Conservation (phyloP, 2,888 invertebrate genomes). For the Sialis lutaria region DNA sequence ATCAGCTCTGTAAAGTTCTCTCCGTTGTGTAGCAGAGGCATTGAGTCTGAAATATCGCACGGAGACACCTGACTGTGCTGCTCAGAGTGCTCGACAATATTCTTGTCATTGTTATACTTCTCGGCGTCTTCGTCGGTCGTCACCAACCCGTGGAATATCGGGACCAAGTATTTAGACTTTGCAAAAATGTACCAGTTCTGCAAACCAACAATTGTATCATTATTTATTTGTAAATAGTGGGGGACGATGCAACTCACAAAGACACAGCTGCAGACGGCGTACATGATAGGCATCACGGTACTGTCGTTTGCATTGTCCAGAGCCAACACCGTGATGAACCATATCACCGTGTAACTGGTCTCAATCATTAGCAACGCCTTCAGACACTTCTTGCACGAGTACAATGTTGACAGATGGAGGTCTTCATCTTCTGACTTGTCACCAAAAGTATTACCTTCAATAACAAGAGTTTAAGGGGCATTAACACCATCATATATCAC, state of each 20-base stretch:
- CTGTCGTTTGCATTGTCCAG: constrained; percentile 45
- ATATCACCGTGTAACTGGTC: constrained; percentile 51
- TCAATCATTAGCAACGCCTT: constrained; percentile 47
- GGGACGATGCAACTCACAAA: constrained; percentile 32
- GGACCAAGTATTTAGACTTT: constrained; percentile 21
- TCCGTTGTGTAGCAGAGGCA: constrained; percentile 20
- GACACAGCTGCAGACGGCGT: constrained; percentile 33
- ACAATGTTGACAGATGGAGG: constrained; percentile 25
- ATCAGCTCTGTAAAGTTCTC: constrained; percentile 25
- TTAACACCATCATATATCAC: background rate
- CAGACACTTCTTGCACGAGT: constrained; percentile 38
- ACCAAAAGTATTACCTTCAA: constrained; percentile 10
- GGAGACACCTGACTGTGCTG: constrained; percentile 8
- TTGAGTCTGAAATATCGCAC: constrained; percentile 22
- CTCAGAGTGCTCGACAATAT: constrained; percentile 8
- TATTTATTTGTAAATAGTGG: background rate
- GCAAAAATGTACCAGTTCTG: constrained; percentile 27
- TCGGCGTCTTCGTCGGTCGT: constrained; percentile 6
- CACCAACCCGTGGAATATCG: constrained; percentile 13
- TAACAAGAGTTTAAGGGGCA: constrained; percentile 10
- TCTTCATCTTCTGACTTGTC: constrained; percentile 11
- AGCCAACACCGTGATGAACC: constrained; percentile 58
- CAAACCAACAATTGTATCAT: constrained; percentile 10
- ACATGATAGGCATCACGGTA: constrained; percentile 39
- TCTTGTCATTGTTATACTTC: constrained; percentile 8